These are phyloP conservation scores for Phyllopteryx taeniolatus DNA, from an alignment of 2,113 vertebrate species.

Conservation along the genomic window DNA sequence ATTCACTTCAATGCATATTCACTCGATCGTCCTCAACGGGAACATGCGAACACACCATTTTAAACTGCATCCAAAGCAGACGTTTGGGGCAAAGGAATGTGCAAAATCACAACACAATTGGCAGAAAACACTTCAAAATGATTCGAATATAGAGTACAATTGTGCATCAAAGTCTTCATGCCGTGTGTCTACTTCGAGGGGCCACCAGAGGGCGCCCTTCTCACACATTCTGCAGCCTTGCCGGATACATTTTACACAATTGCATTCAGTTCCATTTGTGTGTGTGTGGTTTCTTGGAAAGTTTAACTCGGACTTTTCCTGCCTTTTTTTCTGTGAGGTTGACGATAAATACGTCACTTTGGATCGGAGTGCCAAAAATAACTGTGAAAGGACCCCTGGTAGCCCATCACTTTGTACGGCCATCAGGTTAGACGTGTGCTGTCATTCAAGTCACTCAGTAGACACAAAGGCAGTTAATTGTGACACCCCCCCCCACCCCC, in stretches of 20 bases:
- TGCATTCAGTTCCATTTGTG: background rate
- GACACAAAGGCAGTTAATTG: conserved; percentile 23
- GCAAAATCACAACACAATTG: background rate
- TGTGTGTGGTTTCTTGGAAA: background rate
- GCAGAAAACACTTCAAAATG: background rate
- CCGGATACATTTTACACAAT: background rate
- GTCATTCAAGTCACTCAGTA: conserved; percentile 36
- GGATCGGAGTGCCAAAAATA: no score
- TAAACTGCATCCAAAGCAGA: background rate
- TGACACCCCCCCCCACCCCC: background rate
- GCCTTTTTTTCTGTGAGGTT: background rate
- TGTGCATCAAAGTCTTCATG: background rate
- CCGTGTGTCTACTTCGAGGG: background rate
- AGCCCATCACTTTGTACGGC: no score
- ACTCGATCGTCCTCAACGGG: background rate
- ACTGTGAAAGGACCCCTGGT: background rate
- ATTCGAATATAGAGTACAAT: no score
- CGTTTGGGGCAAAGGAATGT: background rate
- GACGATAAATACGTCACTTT: background rate
- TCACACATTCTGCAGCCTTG: background rate
- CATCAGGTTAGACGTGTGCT: background rate
- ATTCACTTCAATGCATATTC: conserved; percentile 52
- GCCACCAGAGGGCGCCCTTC: conserved; percentile 53
- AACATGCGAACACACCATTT: background rate
- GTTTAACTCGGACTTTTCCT: background rate